Evolutionary conservation across 2,888 invertebrate species (phyloP), one percentile per base, ranked within the genome.

Genomic region (Hydrotaea cyrtoneurina): DNA sequence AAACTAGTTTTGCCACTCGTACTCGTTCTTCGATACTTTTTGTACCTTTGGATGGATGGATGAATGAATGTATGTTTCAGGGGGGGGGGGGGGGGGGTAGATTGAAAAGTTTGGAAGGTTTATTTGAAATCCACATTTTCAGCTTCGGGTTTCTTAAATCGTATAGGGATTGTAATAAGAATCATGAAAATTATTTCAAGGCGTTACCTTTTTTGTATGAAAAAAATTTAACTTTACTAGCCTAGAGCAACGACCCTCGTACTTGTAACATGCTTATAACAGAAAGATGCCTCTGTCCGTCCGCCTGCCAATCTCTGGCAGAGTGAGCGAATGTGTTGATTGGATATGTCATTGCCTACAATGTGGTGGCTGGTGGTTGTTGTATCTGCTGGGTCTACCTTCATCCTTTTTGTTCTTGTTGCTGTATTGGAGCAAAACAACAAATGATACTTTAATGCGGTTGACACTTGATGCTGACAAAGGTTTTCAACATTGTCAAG

Each of bases 381-480:
- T 23, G 46, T 31, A 19, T 19, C 17, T 46, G 11, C n/a, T 26
- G n/a, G 36, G 57, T 72, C 72, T 78, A 78, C 64, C 73, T 66
- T 66, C 17, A 73, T 79, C 64, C 55, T 17, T 71, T 69, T 36
- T n/a, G n/a, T 69, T 31, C 31, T 4, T 31, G 7, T 31, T 7
- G 31, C 31, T n/a, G n/a, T 55, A n/a, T 39, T 53, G 5, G 59
- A 26, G 15, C 23, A 69, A 43, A 69, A 39, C 15, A 71, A 72
- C 43, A 71, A 62, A 62, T 72, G 62, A 78, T 78, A 72, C 66
- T 79, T 79, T 80, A 66, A 66, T 79, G 66, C 21, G 75, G 69
- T 71, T 80, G 75, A 80, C 80, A 80, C 66, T 80, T 80, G 64
- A 80, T 80, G 74, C 69, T 80, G 80, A 75, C 80, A 80, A 80